phyloP scores from a whole-genome alignment of 2,113 vertebrate species.

The Micronycteris hirsuta region DNA sequence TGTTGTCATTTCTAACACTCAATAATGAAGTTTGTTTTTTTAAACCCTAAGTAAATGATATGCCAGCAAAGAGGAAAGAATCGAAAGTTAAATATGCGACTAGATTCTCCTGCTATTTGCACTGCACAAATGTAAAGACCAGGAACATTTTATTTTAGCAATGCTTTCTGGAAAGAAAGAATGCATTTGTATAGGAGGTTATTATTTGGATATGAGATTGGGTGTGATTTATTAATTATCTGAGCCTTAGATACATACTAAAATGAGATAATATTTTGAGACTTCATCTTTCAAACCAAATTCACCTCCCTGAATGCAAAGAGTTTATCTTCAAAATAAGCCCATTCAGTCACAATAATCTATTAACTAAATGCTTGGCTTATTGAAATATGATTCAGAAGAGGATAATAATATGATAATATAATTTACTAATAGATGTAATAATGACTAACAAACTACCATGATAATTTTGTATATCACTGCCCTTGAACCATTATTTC shows the following conservation, averaged over 20 bases:
- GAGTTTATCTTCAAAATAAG: background rate
- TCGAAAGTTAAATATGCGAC: background rate
- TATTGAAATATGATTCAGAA: background rate
- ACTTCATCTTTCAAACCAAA: conserved; percentile 3
- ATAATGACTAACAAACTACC: background rate
- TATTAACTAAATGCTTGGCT: background rate
- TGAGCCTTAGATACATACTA: background rate
- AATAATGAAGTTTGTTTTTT: background rate
- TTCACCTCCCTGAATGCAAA: background rate
- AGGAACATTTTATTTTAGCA: background rate
- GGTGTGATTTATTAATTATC: background rate
- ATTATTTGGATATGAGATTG: background rate
- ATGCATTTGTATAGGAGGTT: background rate
- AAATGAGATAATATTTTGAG: background rate
- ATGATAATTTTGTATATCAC: background rate
- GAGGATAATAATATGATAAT: background rate
- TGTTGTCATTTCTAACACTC: background rate
- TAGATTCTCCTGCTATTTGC: background rate
- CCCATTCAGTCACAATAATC: background rate
- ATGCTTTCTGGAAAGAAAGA: background rate
- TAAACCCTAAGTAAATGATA: background rate
- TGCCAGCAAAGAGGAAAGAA: background rate
- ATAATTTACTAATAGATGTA: background rate
- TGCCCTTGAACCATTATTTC: background rate
- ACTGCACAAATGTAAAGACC: background rate